Percentiles rank a stretch among this genome's conserved stretches.
Conservation (phyloP, 2,888 invertebrate genomes). For the Zygaena filipendulae region DNA sequence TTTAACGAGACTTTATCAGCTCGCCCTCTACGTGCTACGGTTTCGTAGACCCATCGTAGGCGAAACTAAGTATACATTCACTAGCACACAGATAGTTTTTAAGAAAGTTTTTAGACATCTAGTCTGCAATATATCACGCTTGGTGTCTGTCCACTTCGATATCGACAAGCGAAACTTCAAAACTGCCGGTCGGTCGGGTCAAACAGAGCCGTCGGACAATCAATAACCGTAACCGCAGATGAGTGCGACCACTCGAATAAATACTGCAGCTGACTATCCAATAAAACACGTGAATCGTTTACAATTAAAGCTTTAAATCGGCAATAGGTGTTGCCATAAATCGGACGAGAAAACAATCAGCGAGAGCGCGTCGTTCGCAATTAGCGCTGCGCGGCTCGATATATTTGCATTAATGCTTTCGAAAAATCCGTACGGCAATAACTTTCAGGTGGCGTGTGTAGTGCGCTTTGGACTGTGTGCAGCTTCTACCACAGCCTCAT, state of each 20-base stretch:
- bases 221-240: conserved; percentile 59
- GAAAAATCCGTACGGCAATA: conserved; percentile 65
- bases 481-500: background rate
- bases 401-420: conserved; percentile 69
- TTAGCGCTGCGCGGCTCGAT: conserved; percentile 65
- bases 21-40: conserved; percentile 37
- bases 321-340: conserved; percentile 70
- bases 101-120: no score
- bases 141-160: conserved; percentile 22
- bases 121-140: conserved; percentile 28
- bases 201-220: conserved; percentile 42
- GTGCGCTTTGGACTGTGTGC: no score
- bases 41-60: conserved; percentile 26
- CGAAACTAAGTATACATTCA: no score
- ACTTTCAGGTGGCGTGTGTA: conserved; percentile 58
- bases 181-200: conserved; percentile 29
- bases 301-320: conserved; percentile 69
- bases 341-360: conserved; percentile 66
- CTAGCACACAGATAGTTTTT: no score
- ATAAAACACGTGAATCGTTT: conserved; percentile 68
- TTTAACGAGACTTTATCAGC: conserved; percentile 50
- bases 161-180: conserved; percentile 32
- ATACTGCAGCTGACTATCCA: conserved; percentile 63
- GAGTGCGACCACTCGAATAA: conserved; percentile 50
- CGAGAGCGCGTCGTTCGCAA: conserved; percentile 61